Evolutionary conservation across 2,888 invertebrate genomes (phyloP), one percentile per base, ranked within the genome.

Genomic region (Entomobrya proxima): DNA sequence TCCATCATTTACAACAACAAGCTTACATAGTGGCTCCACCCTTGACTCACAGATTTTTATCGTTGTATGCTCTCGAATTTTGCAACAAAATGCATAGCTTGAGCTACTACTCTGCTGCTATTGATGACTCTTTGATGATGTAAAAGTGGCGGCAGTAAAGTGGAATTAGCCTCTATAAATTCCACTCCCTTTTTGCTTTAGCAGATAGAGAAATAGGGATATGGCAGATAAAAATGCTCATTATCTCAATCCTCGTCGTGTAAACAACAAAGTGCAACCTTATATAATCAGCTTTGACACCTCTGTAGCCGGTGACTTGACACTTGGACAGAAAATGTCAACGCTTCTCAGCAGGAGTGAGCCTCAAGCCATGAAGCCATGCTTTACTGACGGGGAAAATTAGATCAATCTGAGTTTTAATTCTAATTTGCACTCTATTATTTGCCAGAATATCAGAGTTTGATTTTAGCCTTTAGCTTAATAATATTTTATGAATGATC

Each of bases 21-120:
- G 13, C 47, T 18, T 50, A 35, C 11, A 40, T 44, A 77, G 55
- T 69, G 27, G 47, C 81, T 81, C 81, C 81, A 74, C 81, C 81
- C 81, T 81, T 81, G 81, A 81, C 81, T 72, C 81, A 81, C 81
- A 74, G 74, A 30, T 72, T 64, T 64, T 61, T 58, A 21, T 18
- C 47, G 81, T 81, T 81, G 21, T 69, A 37, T 52, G 52, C 37
- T 18, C 15, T 61, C 18, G 30, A 37, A 32, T 58, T 81, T 81
- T 74, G 81, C 81, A 74, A 81, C 18, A 52, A 40, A 40, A 78
- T 78, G 37, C 77, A 40, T 24, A 24, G 61, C 47, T 47, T 47
- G 47, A 47, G 11, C 47, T 2, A 21, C 4, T 52, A 50, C 52
- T 21, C 18, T 15, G 30, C 55, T 9, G 2, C 27, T 15, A 58